Evolutionary conservation across 2,113 vertebrate species (phyloP), one percentile per base, ranked within the genome.

Genomic region (Gadus macrocephalus): DNA sequence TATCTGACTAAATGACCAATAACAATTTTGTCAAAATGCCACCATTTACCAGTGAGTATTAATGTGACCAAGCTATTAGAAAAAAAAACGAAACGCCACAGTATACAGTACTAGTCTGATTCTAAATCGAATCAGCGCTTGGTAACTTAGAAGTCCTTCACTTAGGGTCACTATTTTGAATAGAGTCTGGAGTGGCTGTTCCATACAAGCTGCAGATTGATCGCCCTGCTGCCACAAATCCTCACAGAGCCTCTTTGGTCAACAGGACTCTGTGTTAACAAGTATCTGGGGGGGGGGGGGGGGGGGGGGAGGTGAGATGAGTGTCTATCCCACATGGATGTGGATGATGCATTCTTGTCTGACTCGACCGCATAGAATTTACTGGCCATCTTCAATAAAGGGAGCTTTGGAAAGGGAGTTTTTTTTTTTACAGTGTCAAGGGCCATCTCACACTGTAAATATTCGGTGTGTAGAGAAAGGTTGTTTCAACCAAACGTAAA

Each of bases 401-500:
- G 60, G 66, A 74, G 65, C 75, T 84, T 68, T 78, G 20, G 75
- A 71, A 68, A 77, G 83, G 69, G 31, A 62, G 62, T 42, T 42
- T 77, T 73, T 73, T 75, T 70, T 81, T 86, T 84, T 76, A 69
- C 67, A 71, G 59, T 74, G 55, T 79, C 71, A 49, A 72, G 66
- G 70, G 14, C 11, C 53, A 80, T 82, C 66, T 70, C 75, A 71
- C 68, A 77, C 69, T 19, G 68, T 77, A 84, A 82, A 75, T 42
- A 71, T 76, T 73, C 58, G 62, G 75, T 80, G 65, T 77, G 81
- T 66, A 69, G 63, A 81, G 72, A 79, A 28, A 63, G 20, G 7
- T 61, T 35, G 31, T 81, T 82, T 86, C n/a, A 73, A 85, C 84
- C 82, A 90, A 90, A 79, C 64, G 67, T 81, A 79, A 91, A 89